Percentiles rank a stretch among this genome's conserved stretches.
Evolutionary conservation across 2,113 vertebrate species (phyloP).

Genomic region (Passerina amoena): DNA sequence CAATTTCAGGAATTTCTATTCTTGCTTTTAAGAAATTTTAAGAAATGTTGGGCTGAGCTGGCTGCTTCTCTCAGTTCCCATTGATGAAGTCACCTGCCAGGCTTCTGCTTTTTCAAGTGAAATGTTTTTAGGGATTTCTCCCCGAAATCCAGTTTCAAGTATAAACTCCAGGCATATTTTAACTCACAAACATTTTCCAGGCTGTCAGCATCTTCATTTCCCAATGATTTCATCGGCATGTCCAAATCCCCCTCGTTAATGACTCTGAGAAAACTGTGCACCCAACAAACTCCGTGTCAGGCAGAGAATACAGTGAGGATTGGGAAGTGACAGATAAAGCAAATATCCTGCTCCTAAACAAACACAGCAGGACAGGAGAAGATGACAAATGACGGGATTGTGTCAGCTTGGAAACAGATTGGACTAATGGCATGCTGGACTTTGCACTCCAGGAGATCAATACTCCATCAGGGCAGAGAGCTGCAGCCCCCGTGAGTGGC

Average conservation of each 20-base stretch:
- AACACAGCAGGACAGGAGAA: constrained; percentile 86
- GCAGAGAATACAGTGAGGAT: constrained; percentile 49
- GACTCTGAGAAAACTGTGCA: constrained; percentile 60
- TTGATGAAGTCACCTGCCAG: background rate
- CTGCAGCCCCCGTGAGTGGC: constrained; percentile 34
- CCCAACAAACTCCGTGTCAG: constrained; percentile 14
- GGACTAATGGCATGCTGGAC: constrained; percentile 76
- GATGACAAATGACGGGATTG: constrained; percentile 88
- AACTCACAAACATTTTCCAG: background rate
- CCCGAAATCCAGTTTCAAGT: background rate
- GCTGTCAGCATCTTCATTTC: background rate
- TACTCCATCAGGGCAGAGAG: constrained; percentile 71
- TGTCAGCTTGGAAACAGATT: constrained; percentile 76
- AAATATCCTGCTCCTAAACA: constrained; percentile 79
- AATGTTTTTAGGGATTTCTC: background rate
- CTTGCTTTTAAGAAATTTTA: background rate
- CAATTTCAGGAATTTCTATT: accelerated
- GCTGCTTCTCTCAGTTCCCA: background rate
- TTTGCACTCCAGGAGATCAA: constrained; percentile 76
- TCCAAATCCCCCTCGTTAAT: constrained; percentile 52
- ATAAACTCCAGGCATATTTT: background rate
- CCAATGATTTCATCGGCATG: background rate
- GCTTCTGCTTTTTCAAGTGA: background rate
- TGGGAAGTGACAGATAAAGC: constrained; percentile 74
- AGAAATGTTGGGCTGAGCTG: background rate